Evolutionary conservation across 2,797 vertebrate genomes (phyloP).

Genomic region (Hyperoplus immaculatus): DNA sequence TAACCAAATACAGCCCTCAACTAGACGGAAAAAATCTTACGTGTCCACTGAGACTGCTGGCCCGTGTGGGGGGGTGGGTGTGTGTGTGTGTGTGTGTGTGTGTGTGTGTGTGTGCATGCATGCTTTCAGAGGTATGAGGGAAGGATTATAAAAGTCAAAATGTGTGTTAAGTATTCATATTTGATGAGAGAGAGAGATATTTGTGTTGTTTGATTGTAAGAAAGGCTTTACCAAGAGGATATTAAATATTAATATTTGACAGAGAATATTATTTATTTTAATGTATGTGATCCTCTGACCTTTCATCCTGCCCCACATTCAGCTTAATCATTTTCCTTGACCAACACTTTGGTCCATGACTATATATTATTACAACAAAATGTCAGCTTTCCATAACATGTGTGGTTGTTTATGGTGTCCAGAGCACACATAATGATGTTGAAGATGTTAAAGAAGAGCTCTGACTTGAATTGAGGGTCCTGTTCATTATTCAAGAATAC

Average conservation of each 20-base stretch:
- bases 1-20: conserved; percentile 72
- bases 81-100: conserved; percentile 27
- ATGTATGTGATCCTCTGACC: conserved; percentile 1
- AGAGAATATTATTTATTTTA: neutral
- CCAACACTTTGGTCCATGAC: neutral
- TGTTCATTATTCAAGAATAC: neutral
- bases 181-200: neutral
- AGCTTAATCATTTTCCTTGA: conserved; percentile 7
- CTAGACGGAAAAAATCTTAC: conserved; percentile 74
- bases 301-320: neutral
- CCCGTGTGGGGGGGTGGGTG: neutral
- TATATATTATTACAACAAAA: neutral
- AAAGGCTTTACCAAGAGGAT: neutral
- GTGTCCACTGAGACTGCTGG: conserved; percentile 65
- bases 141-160: conserved; percentile 54
- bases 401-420: neutral
- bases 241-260: neutral
- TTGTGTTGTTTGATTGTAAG: conserved; percentile 24
- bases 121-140: conserved; percentile 41
- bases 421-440: neutral
- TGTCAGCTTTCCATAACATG: neutral
- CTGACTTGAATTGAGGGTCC: neutral
- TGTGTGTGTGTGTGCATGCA: conserved; percentile 25
- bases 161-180: conserved; percentile 27
- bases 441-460: neutral